Percentiles rank a stretch among this genome's conserved stretches.
Evolutionary conservation across 2,888 invertebrate genomes (phyloP).

Genomic region (Lobophora halterata): DNA sequence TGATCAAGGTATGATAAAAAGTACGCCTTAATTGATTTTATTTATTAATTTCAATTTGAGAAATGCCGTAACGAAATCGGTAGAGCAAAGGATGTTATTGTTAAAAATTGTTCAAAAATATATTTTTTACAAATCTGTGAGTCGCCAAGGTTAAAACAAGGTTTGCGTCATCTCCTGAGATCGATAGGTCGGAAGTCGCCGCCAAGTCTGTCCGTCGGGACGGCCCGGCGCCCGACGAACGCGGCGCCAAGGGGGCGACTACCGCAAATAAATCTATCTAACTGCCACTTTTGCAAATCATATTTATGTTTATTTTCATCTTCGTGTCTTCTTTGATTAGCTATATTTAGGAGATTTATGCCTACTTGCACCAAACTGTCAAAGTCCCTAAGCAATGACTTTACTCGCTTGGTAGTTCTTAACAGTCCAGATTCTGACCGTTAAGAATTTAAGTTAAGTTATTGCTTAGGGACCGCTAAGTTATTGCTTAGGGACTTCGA

Average conservation of each 20-base stretch:
- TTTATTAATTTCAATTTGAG: too few relatives aligned
- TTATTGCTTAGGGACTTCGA: too few relatives aligned
- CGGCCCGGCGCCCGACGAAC: constrained; percentile 64
- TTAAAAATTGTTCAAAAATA: not conserved
- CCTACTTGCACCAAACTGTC: too few relatives aligned
- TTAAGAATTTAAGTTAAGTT: too few relatives aligned
- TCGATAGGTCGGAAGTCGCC: constrained; percentile 61
- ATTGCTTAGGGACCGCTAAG: too few relatives aligned
- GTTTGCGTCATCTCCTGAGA: constrained; percentile 49
- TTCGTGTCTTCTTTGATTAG: constrained; percentile 23
- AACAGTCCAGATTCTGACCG: too few relatives aligned
- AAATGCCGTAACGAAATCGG: too few relatives aligned
- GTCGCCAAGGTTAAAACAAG: constrained; percentile 10
- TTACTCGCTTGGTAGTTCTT: too few relatives aligned
- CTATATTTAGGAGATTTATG: not conserved
- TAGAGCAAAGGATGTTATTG: not conserved
- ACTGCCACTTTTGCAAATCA: constrained; percentile 43
- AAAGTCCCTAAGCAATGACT: too few relatives aligned
- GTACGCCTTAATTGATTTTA: too few relatives aligned
- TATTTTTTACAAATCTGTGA: constrained; percentile 1
- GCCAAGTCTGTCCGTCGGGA: constrained; percentile 70
- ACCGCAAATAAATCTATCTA: constrained; percentile 52
- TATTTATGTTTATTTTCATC: constrained; percentile 44
- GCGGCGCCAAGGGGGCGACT: constrained; percentile 68
- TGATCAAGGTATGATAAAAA: too few relatives aligned